phyloP scores from a whole-genome alignment of 2,113 vertebrate genomes.

The Narcine bancroftii region DNA sequence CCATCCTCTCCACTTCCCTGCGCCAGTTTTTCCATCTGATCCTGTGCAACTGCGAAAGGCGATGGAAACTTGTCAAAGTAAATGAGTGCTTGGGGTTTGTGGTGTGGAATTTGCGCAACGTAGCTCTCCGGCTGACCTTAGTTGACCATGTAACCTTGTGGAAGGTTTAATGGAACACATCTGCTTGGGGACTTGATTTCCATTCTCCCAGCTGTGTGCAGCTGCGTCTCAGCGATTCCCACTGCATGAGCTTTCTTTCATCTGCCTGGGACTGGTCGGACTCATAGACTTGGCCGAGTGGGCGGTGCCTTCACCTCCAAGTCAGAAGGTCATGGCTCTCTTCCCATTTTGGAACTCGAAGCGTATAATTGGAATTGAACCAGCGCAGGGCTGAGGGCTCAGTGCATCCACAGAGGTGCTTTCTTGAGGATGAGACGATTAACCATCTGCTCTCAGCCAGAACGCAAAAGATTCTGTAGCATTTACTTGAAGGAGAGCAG shows the following conservation, averaged over 20 bases:
- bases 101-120: neutral
- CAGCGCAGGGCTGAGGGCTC: neutral
- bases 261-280: neutral
- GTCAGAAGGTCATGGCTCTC: too few species aligned
- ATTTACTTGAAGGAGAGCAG: too few species aligned
- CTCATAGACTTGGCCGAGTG: neutral
- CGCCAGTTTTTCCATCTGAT: neutral
- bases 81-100: neutral
- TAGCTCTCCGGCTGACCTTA: neutral
- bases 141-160: neutral
- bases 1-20: too few species aligned
- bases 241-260: neutral
- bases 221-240: neutral
- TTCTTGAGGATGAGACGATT: too few species aligned
- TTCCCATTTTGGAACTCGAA: neutral
- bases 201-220: neutral
- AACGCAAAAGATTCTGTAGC: too few species aligned
- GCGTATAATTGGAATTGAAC: neutral
- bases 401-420: neutral
- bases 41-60: neutral
- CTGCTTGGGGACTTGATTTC: neutral
- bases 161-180: neutral
- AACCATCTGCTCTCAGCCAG: too few species aligned
- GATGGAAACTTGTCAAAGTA: neutral
- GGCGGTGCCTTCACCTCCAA: neutral